These are phyloP conservation scores for Ferdinandea cuprea DNA, from an alignment of 2,888 invertebrate genomes.

Conservation along the genomic window DNA sequence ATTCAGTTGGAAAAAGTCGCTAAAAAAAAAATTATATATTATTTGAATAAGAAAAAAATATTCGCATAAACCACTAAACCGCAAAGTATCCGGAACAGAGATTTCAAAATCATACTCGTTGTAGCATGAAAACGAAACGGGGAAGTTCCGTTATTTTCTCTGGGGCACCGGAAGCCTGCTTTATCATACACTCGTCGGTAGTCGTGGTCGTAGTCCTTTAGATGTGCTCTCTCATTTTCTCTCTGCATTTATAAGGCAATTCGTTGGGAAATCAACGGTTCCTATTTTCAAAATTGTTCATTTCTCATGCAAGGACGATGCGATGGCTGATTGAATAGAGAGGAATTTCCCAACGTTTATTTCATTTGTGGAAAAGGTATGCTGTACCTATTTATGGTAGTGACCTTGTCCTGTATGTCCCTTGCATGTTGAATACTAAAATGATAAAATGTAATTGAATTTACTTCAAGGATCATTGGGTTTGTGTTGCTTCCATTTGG, in stretches of 20 bases:
- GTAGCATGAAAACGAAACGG: not conserved
- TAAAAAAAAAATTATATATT: not conserved
- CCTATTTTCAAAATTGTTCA: slow-evolving; percentile 7
- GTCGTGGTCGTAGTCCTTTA: not conserved
- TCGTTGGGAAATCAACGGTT: slow-evolving; percentile 13
- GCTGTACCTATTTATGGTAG: not conserved
- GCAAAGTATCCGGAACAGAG: slow-evolving; percentile 21
- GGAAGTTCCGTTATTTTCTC: not conserved
- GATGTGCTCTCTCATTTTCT: not conserved
- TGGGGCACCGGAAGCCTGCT: not conserved
- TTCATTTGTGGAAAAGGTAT: not conserved
- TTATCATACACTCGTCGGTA: not conserved
- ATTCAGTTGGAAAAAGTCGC: no score
- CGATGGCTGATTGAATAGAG: slow-evolving; percentile 24
- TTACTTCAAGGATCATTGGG: slow-evolving; percentile 51
- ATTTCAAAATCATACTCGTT: slow-evolving; percentile 1
- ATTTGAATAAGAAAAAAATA: no score
- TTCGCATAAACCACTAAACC: slow-evolving; percentile 9
- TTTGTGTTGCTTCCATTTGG: slow-evolving; percentile 13
- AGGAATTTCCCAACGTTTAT: slow-evolving; percentile 5
- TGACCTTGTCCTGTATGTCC: not conserved
- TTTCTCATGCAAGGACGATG: slow-evolving; percentile 47
- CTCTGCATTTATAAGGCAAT: not conserved
- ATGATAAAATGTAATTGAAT: slow-evolving; percentile 45
- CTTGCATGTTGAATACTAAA: slow-evolving; percentile 13